phyloP scores from a whole-genome alignment of 2,113 vertebrate genomes.

The Progne subis region DNA sequence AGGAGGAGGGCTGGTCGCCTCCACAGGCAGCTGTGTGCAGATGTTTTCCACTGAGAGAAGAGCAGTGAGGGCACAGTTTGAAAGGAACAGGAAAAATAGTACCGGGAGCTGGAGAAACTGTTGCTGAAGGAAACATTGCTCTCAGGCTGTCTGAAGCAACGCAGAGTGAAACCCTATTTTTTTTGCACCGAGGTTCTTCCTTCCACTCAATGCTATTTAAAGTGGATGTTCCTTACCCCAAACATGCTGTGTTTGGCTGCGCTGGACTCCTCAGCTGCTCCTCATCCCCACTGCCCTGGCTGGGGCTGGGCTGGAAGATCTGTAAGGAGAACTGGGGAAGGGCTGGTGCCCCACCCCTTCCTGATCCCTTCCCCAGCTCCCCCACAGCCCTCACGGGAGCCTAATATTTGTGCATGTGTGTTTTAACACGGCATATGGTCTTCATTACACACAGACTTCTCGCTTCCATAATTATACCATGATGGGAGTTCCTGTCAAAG shows the following conservation, averaged over 20 bases:
- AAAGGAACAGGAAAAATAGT: neutral
- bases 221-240: neutral
- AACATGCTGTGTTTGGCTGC: neutral
- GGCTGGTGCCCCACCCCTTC: constrained; percentile 16
- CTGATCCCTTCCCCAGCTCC: neutral
- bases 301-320: neutral
- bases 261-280: neutral
- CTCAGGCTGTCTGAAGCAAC: neutral
- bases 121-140: neutral
- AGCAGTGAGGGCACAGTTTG: neutral
- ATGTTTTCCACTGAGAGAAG: constrained; percentile 5
- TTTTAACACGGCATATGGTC: constrained; percentile 66
- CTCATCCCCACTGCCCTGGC: neutral
- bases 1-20: neutral
- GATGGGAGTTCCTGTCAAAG: constrained; percentile 74
- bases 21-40: neutral
- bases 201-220: neutral
- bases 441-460: constrained; percentile 66
- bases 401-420: constrained; percentile 66
- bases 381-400: constrained; percentile 3
- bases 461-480: constrained; percentile 73
- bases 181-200: neutral
- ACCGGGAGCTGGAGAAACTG: neutral
- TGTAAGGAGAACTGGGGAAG: neutral
- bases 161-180: neutral